These are phyloP conservation scores for Spheniscus mendiculus DNA, from an alignment of 2,113 vertebrate genomes.

Conservation along the genomic window DNA sequence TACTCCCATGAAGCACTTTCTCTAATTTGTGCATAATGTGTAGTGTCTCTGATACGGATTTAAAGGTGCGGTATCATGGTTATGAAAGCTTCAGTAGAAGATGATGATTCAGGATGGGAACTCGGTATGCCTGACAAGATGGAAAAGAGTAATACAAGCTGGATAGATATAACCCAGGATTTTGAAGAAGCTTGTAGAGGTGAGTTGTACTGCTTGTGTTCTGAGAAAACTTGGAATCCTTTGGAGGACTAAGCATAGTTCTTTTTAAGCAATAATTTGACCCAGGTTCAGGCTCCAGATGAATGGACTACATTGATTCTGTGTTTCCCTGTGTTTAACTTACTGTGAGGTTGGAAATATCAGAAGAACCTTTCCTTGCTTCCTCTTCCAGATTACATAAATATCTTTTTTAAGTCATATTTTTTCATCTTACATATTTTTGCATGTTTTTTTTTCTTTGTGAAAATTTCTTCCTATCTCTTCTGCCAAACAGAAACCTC, in stretches of 20 bases:
- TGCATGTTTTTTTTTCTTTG: not conserved
- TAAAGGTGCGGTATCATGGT: conserved; percentile 82
- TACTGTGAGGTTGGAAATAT: not conserved
- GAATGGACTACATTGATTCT: not conserved
- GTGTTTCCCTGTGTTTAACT: not conserved
- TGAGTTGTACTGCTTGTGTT: conserved; percentile 46
- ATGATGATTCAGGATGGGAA: conserved; percentile 96
- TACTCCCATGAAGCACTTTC: not conserved
- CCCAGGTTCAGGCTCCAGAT: not conserved
- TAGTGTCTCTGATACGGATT: not conserved
- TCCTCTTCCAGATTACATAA: not conserved
- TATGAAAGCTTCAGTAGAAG: conserved; percentile 93
- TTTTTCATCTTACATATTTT: not conserved
- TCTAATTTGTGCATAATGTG: not conserved
- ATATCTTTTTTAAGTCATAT: fast-evolving
- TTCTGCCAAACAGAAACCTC: not conserved
- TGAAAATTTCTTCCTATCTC: not conserved
- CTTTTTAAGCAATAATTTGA: not conserved
- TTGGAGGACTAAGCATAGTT: not conserved
- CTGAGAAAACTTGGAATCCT: not conserved
- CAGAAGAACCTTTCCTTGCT: not conserved
- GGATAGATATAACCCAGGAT: conserved; percentile 95
- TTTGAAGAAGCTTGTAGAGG: conserved; percentile 96
- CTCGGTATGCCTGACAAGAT: conserved; percentile 91
- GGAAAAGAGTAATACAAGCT: conserved; percentile 87